phyloP scores from a whole-genome alignment of 2,888 invertebrate species.

The Spisula subtruncata region DNA sequence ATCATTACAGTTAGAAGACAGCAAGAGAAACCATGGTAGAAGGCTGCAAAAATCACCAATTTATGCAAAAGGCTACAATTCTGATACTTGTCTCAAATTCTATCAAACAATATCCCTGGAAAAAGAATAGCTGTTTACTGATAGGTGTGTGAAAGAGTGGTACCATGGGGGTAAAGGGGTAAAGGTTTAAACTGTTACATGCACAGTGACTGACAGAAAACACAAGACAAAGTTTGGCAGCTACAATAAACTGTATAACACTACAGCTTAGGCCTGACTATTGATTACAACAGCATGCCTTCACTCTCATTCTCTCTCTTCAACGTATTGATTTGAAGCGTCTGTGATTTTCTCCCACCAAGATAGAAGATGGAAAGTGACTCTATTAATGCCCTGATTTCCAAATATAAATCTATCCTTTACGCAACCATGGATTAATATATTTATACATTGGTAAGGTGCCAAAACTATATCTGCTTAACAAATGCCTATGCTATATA shows the following conservation, averaged over 20 bases:
- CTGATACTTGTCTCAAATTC: no score
- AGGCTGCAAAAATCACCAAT: no score
- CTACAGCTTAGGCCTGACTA: not conserved
- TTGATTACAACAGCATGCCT: conserved; percentile 11
- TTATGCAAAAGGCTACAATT: no score
- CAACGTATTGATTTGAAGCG: conserved; percentile 43
- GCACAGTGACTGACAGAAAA: not conserved
- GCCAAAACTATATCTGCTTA: not conserved
- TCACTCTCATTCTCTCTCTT: conserved; percentile 28
- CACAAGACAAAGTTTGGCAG: conserved; percentile 20
- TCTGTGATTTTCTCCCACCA: conserved; percentile 43
- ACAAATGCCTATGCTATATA: no score
- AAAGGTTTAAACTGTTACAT: not conserved
- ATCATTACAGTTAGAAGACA: no score
- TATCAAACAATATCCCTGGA: no score
- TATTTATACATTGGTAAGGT: not conserved
- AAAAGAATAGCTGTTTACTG: no score
- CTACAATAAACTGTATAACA: not conserved
- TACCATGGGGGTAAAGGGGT: no score
- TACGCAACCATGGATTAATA: conserved; percentile 17
- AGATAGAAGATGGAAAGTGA: conserved; percentile 31
- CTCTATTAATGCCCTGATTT: conserved; percentile 29
- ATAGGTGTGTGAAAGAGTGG: no score
- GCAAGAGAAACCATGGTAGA: no score
- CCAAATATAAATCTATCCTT: conserved; percentile 13